phyloP scores from a whole-genome alignment of 2,797 vertebrate genomes.

The Carcharodon carcharias region DNA sequence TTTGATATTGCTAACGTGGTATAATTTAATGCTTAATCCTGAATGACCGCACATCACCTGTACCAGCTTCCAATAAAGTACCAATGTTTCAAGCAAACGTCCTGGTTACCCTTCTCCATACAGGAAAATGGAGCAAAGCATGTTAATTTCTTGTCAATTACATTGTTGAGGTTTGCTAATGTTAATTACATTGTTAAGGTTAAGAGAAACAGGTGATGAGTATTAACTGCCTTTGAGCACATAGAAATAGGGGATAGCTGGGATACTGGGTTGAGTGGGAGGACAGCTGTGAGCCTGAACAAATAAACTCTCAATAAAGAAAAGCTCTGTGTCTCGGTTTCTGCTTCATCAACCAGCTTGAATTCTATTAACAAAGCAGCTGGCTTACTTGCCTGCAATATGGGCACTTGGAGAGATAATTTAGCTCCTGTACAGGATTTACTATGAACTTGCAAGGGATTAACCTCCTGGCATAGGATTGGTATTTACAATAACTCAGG shows the following conservation, averaged over 20 bases:
- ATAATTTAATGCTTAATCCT: neutral
- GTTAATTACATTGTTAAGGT: no score
- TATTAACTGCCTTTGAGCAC: no score
- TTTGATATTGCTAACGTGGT: neutral
- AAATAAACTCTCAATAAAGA: no score
- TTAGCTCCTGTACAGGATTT: neutral
- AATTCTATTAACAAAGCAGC: neutral
- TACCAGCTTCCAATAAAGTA: neutral
- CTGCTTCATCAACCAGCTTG: no score
- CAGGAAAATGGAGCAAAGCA: neutral
- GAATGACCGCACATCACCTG: neutral
- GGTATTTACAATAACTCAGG: neutral
- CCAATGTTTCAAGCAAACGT: neutral
- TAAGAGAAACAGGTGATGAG: no score
- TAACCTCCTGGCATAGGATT: neutral
- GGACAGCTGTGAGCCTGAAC: no score
- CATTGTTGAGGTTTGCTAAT: no score
- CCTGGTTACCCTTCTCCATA: neutral
- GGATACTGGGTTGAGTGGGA: no score
- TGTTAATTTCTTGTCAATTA: no score
- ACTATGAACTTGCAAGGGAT: neutral
- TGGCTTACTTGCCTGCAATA: neutral
- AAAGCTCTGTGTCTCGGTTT: no score
- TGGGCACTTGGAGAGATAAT: neutral
- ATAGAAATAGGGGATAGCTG: no score